These are phyloP conservation scores for Crocuta crocuta DNA, from an alignment of 2,113 vertebrate species.

Conservation along the genomic window DNA sequence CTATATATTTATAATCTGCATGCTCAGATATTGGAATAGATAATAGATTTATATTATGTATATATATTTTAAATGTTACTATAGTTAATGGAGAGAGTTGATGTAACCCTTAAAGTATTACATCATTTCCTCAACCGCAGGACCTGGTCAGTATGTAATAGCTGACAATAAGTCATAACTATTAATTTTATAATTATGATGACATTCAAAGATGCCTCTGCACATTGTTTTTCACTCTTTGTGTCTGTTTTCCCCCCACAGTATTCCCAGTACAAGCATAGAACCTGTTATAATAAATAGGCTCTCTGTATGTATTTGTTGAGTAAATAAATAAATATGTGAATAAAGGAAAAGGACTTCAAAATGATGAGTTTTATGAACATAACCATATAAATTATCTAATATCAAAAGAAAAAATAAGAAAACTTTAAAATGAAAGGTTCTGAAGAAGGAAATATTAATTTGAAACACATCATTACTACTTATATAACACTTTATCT, in stretches of 20 bases:
- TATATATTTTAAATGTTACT: background rate
- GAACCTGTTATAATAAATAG: background rate
- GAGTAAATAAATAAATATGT: slow-evolving; percentile 12
- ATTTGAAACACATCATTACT: background rate
- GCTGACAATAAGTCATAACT: background rate
- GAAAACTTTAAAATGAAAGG: slow-evolving; percentile 30
- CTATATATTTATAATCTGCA: background rate
- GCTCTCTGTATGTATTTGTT: slow-evolving; percentile 1
- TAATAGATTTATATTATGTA: background rate
- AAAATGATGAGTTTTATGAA: background rate
- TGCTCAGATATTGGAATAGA: background rate
- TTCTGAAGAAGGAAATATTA: background rate
- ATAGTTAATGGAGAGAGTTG: background rate
- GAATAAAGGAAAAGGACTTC: background rate
- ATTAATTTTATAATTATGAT: background rate
- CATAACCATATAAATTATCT: background rate
- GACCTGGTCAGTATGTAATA: background rate
- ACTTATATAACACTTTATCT: background rate
- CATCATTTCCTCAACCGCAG: background rate
- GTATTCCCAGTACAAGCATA: background rate
- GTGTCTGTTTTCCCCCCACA: background rate
- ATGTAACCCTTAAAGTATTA: background rate
- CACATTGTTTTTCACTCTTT: background rate
- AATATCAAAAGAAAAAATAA: slow-evolving; percentile 33
- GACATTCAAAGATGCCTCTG: background rate